phyloP scores from a whole-genome alignment of 2,113 vertebrate genomes.

The Actinemys pallida region DNA sequence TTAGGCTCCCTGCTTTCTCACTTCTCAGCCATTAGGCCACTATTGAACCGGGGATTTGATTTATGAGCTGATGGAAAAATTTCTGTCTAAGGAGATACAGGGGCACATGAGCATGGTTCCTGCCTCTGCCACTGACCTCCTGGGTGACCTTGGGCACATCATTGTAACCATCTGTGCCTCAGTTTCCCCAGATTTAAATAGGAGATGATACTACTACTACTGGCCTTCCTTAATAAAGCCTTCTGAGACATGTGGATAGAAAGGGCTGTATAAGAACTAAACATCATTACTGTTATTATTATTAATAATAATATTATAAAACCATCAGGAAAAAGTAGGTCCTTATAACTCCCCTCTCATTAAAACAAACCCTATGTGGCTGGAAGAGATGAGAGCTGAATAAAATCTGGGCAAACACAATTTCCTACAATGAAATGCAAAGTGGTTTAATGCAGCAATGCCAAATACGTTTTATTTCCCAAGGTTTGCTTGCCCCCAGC shows the following conservation, averaged over 20 bases:
- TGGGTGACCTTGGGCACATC: not conserved
- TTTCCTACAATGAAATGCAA: slow-evolving; percentile 66
- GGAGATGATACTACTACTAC: slow-evolving; percentile 17
- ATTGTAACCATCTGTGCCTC: not conserved
- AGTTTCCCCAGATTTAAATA: not conserved
- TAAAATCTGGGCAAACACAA: slow-evolving; percentile 66
- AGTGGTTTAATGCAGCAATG: slow-evolving; percentile 56
- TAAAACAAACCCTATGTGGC: slow-evolving; percentile 53
- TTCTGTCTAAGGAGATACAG: not conserved
- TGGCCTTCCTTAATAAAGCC: not conserved
- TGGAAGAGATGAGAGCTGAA: slow-evolving; percentile 55
- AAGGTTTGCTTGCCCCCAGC: not conserved
- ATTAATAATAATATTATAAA: not conserved
- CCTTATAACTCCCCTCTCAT: not conserved
- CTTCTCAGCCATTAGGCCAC: not conserved
- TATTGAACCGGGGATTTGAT: not conserved
- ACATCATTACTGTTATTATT: not conserved
- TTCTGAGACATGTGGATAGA: slow-evolving; percentile 35
- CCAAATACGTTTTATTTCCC: slow-evolving; percentile 44
- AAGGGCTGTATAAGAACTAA: not conserved
- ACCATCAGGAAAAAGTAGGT: slow-evolving; percentile 48
- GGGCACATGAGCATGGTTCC: not conserved
- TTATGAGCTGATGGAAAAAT: not conserved
- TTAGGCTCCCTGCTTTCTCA: not conserved
- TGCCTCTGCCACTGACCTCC: not conserved